Evolutionary conservation across 2,113 vertebrate species (phyloP).

Genomic region (Grammomys surdaster): DNA sequence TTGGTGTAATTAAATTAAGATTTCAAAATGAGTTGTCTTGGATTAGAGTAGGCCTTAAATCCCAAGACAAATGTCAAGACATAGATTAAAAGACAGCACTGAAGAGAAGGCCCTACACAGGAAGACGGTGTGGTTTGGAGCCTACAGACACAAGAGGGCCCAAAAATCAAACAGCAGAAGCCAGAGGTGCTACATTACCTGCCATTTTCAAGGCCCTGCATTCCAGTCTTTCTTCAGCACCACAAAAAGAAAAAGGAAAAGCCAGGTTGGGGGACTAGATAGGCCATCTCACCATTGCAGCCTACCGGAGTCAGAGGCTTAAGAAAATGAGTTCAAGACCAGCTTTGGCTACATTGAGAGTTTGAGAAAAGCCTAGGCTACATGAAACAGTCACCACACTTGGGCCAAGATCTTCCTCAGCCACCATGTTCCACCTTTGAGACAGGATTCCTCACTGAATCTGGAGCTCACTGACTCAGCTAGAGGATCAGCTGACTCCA

Average conservation of each 20-base stretch:
- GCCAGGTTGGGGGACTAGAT: neutral
- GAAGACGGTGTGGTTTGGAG: neutral
- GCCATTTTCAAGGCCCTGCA: no score
- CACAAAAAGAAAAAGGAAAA: neutral
- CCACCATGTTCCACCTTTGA: neutral
- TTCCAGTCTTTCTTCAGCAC: neutral
- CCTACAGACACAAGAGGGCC: neutral
- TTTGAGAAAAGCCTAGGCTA: neutral
- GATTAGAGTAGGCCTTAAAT: constrained; percentile 21
- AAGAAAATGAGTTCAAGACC: neutral
- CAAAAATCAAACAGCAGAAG: neutral
- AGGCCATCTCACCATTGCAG: neutral
- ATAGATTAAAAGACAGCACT: neutral
- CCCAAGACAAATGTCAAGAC: constrained; percentile 16
- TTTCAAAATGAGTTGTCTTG: constrained; percentile 14
- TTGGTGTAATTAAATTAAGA: constrained; percentile 39
- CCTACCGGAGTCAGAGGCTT: neutral
- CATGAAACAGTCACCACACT: neutral
- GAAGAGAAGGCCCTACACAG: neutral
- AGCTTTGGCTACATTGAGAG: neutral
- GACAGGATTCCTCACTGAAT: neutral
- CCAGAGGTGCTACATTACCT: neutral
- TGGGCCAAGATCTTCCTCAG: neutral
- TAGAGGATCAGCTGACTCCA: neutral
- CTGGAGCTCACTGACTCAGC: neutral